phyloP scores from a whole-genome alignment of 2,888 invertebrate species.

The Sinohyriopsis cumingii region DNA sequence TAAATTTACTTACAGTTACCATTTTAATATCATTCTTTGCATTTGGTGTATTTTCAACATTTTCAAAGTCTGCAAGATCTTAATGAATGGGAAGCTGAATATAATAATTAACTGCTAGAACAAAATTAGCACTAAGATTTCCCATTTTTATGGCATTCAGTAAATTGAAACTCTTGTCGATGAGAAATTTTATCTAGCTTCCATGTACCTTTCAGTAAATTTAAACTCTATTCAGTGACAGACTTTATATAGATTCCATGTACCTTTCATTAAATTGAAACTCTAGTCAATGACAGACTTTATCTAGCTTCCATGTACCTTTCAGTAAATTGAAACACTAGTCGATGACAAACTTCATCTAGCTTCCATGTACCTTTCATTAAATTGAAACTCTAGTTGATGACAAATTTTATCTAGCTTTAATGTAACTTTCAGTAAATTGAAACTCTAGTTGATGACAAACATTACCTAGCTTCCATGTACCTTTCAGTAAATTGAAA shows the following conservation, averaged over 20 bases:
- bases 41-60: too few relatives aligned
- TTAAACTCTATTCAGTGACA: too few relatives aligned
- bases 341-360: constrained; percentile 6
- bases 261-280: constrained; percentile 24
- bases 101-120: too few relatives aligned
- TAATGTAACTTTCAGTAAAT: constrained; percentile 28
- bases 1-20: too few relatives aligned
- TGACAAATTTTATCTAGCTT: constrained; percentile 16
- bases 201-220: constrained; percentile 29
- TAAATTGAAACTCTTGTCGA: too few relatives aligned
- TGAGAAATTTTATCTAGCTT: constrained; percentile 16
- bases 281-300: neutral
- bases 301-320: constrained; percentile 31
- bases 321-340: constrained; percentile 11
- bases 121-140: too few relatives aligned
- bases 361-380: constrained; percentile 30
- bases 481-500: constrained; percentile 24
- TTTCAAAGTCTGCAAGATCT: too few relatives aligned
- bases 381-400: too few relatives aligned
- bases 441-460: too few relatives aligned
- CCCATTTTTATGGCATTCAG: too few relatives aligned
- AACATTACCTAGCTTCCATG: constrained; percentile 21
- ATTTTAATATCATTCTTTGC: too few relatives aligned
- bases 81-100: too few relatives aligned
- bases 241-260: constrained; percentile 20